Percentiles rank a stretch among this genome's conserved stretches.
These are phyloP conservation scores for Acleris sparsana DNA, from an alignment of 2,888 invertebrate species.

Conservation along the genomic window DNA sequence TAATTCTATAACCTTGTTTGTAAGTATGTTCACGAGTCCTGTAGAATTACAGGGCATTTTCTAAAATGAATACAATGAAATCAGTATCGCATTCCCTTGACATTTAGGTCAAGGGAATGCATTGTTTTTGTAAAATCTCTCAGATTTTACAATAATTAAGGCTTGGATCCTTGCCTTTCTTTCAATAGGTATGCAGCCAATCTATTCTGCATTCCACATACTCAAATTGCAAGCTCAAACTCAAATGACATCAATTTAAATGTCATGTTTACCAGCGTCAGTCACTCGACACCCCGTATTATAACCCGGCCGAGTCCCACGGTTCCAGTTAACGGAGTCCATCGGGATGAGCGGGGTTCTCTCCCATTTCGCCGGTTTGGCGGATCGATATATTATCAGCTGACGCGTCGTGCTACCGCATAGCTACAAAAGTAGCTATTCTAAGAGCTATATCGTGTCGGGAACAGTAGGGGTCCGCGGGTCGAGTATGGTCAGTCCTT, in stretches of 20 bases:
- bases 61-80: no score
- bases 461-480: constrained; percentile 1
- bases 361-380: constrained; percentile 42
- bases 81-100: no score
- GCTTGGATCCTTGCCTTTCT: no score
- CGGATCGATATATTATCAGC: constrained; percentile 58
- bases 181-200: no score
- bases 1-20: no score
- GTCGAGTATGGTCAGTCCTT: no score
- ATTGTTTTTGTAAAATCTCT: no score
- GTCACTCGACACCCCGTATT: constrained; percentile 24
- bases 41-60: no score
- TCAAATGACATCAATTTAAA: constrained; percentile 13
- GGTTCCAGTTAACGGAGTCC: neutral
- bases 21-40: no score
- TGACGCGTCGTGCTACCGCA: constrained; percentile 43
- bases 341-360: constrained; percentile 10
- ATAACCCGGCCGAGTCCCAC: constrained; percentile 37
- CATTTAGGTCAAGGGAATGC: no score
- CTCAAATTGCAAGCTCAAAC: neutral
- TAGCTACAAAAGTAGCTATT: constrained; percentile 15
- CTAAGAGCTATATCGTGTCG: neutral
- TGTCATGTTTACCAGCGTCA: constrained; percentile 13
- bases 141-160: no score
- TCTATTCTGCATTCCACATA: neutral